A percentile compares a stretch with the other conserved stretches of the same genome.
Conservation (phyloP, 2,888 invertebrate species). For the Oscheius sp. region DNA sequence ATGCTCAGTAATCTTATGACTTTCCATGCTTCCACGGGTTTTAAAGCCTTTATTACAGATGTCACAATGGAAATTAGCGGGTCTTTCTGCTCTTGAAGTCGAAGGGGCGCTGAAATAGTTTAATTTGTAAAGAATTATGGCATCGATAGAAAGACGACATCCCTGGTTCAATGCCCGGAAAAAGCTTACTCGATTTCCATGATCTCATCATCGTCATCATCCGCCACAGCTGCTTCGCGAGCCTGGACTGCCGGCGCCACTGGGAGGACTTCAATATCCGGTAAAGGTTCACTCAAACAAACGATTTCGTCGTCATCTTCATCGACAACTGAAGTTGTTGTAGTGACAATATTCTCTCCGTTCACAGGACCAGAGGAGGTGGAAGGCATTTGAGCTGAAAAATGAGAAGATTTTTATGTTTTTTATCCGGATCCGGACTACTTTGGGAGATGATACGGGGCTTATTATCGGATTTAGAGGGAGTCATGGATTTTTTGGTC, state of each 20-base stretch:
- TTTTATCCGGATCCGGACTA: no score
- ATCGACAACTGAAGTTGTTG: not conserved
- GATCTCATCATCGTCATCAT: not conserved
- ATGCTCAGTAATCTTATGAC: not conserved
- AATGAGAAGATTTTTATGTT: no score
- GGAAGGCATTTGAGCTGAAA: not conserved
- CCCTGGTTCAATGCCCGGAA: not conserved
- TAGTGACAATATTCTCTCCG: not conserved
- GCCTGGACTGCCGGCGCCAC: not conserved
- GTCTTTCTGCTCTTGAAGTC: not conserved
- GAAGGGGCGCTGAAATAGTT: not conserved
- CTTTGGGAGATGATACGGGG: no score
- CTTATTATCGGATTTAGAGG: no score
- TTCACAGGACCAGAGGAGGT: not conserved
- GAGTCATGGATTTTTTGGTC: no score
- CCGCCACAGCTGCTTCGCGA: not conserved
- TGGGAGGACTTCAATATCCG: not conserved
- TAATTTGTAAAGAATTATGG: no score
- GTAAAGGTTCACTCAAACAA: no score
- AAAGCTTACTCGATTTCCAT: not conserved
- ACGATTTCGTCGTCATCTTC: not conserved
- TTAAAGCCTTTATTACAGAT: not conserved
- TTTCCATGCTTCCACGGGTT: not conserved
- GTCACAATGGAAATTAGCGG: not conserved
- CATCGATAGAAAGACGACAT: no score